Evolutionary conservation across 1,140 invertebrate genomes (phyloP), one percentile per base, ranked within the genome.

Genomic region (Himalopsyche phryganea): DNA sequence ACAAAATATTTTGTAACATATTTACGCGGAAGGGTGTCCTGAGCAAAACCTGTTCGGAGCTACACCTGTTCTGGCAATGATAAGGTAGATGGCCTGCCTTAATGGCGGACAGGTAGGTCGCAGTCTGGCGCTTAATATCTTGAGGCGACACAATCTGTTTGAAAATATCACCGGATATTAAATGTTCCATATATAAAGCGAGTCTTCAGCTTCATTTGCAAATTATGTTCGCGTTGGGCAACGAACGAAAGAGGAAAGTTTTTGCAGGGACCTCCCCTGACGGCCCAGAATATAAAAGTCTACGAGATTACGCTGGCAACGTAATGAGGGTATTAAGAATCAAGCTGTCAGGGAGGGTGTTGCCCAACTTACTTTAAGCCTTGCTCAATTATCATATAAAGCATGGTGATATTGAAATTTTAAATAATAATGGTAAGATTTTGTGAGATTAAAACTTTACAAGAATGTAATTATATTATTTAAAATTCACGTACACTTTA

Each of bases 101-200:
- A 58, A 58, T 58, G 56, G 56, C 41, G 41, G 18, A 42, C 36
- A 47, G 33, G 36, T 17, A 46, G 14, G 33, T 45, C 13, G 40
- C 52, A 40, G 38, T 13, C 38, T 40, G 10, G 3, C 18, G 32
- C 33, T 49, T 63, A 63, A 63, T 63, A 63, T 58, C 61, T 52
- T 41, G 47, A 35, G 56, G 46, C 61, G 61, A 58, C 55, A 50
- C 61, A 63, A 63, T 59, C 56, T 63, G 51, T 55, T 45, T 49
- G 47, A 52, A 63, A 63, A 63, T 63, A 59, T 63, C 51, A 35
- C 56, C 52, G 32, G 50, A 63, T 63, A 63, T 62, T 54, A 62
- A 62, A 51, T 62, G 55, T 28, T 23, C 33, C 60, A 49, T 56
- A 58, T 47, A 61, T 50, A 51, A 48, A 46, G 38, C 49, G 49